Evolutionary conservation across 2,888 invertebrate species (phyloP).

Genomic region (Lypha dubia): DNA sequence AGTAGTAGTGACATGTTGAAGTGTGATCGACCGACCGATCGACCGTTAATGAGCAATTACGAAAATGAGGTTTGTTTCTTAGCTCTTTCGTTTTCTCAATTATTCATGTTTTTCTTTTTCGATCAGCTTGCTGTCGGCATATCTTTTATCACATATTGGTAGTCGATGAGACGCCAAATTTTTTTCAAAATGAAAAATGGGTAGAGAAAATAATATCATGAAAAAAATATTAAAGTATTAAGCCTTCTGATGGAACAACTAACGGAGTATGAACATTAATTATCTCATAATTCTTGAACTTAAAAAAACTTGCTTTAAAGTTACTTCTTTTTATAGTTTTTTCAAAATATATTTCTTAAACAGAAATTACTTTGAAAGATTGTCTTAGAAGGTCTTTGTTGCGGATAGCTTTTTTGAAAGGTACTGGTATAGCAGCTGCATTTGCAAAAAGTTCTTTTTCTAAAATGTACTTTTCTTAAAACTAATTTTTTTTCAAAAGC

Average conservation of each 20-base stretch:
- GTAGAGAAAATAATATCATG: background rate
- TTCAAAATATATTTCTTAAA: too few species aligned
- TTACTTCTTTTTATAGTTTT: too few species aligned
- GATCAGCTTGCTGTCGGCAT: conserved; percentile 32
- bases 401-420: too few species aligned
- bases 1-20: conserved; percentile 75
- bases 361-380: too few species aligned
- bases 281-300: background rate
- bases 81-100: conserved; percentile 75
- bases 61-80: conserved; percentile 74
- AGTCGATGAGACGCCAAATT: conserved; percentile 42
- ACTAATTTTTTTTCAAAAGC: background rate
- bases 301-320: too few species aligned
- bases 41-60: conserved; percentile 82
- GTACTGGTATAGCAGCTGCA: too few species aligned
- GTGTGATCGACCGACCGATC: too few species aligned
- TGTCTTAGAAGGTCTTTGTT: too few species aligned
- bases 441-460: background rate
- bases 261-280: background rate
- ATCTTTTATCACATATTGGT: conserved; percentile 23
- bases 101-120: conserved; percentile 71
- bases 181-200: background rate
- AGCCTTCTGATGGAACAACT: background rate
- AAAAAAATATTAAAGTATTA: background rate
- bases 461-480: background rate